These are phyloP conservation scores for Napeogenes inachia DNA, from an alignment of 2,888 invertebrate species.

Conservation along the genomic window DNA sequence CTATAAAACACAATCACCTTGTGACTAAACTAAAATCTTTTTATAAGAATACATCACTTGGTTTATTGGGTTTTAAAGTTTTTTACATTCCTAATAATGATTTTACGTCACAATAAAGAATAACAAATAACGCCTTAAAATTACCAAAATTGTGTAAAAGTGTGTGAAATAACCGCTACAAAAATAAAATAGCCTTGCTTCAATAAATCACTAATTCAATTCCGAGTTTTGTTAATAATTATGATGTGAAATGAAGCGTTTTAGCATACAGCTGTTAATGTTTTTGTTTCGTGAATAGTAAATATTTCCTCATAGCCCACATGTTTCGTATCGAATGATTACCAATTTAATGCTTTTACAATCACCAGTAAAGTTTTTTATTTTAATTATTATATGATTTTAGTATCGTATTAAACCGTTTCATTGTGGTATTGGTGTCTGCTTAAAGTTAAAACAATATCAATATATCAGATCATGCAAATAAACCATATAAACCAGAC, in stretches of 20 bases:
- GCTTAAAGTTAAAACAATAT: no score
- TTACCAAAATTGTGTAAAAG: neutral
- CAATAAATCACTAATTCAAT: conserved; percentile 3
- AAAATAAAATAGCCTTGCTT: neutral
- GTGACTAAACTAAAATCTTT: neutral
- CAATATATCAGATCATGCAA: no score
- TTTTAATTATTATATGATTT: no score
- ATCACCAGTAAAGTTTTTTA: neutral
- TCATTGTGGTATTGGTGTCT: no score
- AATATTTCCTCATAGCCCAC: conserved; percentile 33
- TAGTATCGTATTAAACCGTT: no score
- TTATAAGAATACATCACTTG: neutral
- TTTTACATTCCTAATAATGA: neutral
- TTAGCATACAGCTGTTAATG: conserved; percentile 30
- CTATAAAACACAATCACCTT: neutral
- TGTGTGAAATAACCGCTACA: conserved; percentile 24
- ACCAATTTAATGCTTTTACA: conserved; percentile 14
- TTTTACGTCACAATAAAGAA: no score
- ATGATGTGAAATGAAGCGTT: conserved; percentile 24
- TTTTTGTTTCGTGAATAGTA: conserved; percentile 31
- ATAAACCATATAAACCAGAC: no score
- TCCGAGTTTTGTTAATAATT: conserved; percentile 13
- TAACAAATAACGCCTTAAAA: neutral
- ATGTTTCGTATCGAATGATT: conserved; percentile 26
- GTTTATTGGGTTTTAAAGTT: neutral